Evolutionary conservation across 1,140 invertebrate genomes (phyloP), one percentile per base, ranked within the genome.

Genomic region (Lutraria rhynchaena): DNA sequence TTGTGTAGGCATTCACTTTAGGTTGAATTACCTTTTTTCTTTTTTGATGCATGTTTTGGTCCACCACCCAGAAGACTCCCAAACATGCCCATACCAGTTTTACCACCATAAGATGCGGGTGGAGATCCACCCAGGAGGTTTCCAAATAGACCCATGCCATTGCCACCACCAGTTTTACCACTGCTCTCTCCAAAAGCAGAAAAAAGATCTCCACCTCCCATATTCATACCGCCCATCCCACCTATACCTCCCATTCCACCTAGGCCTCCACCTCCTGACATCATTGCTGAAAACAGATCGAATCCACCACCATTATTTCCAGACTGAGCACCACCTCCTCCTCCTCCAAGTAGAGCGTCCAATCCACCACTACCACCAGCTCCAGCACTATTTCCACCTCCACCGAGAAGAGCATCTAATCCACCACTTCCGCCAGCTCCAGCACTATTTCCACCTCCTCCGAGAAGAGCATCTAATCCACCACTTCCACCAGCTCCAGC

Each of bases 391-490:
- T n/a, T n/a, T n/a, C 29, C 58, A 35, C 9, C 58, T 19, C 61
- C 61, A 44, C 61, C 61, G 19, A 27, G 7, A 44, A 65, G 61
- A 3, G 37, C 61, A 33, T 65, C 61, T 3, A 65, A n/a, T 2
- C 61, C 61, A 65, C 61, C 61, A 65, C 35, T 37, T 11, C 58
- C 58, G 22, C 57, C 57, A 31, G 5, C 22, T 19, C 17, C 17
- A 35, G n/a, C 58, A 61, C 58, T 41, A 55, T n/a, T n/a, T 27
- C 17, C 24, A 22, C 61, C 61, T 22, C 61, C 61, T 9, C n/a
- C 17, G 5, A 55, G 51, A 27, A 19, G 19, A 22, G 51, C 51
- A 55, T 55, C 51, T 19, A 27, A n/a, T 55, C 19, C 19, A 9
- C 51, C 51, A 55, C 5, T n/a, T 22, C 51, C 51, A n/a, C 51